Base-by-base conservation (phyloP, 1,140 invertebrate genomes). In the Trichonephila clavata region DNA sequence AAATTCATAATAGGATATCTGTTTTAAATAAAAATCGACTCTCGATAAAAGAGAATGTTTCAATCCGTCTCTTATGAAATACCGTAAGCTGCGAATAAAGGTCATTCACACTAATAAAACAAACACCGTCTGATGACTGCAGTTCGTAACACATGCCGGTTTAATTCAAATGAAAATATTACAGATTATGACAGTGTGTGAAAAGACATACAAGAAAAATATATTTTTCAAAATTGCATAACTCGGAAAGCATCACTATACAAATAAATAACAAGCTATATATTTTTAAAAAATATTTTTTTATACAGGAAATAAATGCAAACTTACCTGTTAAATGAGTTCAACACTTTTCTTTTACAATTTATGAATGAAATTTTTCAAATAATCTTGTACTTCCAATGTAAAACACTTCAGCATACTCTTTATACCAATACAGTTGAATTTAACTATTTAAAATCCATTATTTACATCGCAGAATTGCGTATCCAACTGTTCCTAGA, bases 61-160 rank as follows among this genome's bases (percentile, higher is more conserved):
- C 27, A 39, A 32, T 20, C 14, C 27, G 13, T 39, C 81, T 32
- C n/a, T 32, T 0, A 57, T 50, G 6, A 81, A 90, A 90, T 81
- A 81, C 68, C 81, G 81, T 32, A 39, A 81, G 27, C 57, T 61
- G 24, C 50, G 27, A 39, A 77, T 32, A 88, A 86, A 93, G 92
- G 92, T 93, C 92, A 93, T 93, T 93, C 84, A 93, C 92, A 87
- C 86, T 87, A 87, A 88, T 93, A 93, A 93, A 93, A 93, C 86
- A 93, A 93, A 93, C 92, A 93, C 60, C 6, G n/a, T 27, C 50
- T 27, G 27, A 80, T 80, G 27, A 61, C 39, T 68, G n/a, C 21
- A n/a, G 65, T 68, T 68, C 13, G 65, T 68, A 50, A 50, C 50
- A 57, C 65, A 77, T 86, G 83, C 91, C 91, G 91, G 91, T 71